phyloP scores from a whole-genome alignment of 2,797 vertebrate species.

The Chloroceryle inda region DNA sequence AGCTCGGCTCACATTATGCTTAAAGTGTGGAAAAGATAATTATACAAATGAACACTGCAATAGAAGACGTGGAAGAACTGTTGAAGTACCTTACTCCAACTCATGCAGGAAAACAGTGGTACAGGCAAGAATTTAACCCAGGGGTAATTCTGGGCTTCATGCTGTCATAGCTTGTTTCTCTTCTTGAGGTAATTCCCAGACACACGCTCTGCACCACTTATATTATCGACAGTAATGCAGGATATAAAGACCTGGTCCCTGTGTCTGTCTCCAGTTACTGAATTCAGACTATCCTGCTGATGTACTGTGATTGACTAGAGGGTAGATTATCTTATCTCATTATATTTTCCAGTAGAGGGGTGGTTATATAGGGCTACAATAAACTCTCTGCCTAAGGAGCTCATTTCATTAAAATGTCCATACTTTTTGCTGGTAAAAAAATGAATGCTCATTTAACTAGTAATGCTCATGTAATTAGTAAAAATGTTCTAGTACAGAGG shows the following conservation, averaged over 20 bases:
- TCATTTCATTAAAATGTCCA: background rate
- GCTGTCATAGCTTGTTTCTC: background rate
- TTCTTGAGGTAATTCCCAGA: background rate
- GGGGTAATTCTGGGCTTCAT: background rate
- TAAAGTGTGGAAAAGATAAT: background rate
- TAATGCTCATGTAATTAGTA: background rate
- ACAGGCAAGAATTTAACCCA: background rate
- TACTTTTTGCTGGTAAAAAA: background rate
- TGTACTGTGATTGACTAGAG: background rate
- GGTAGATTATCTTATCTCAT: background rate
- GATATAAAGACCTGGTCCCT: background rate
- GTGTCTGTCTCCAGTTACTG: background rate
- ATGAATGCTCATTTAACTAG: background rate
- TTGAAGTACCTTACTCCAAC: background rate
- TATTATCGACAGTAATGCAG: background rate
- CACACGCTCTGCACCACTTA: background rate
- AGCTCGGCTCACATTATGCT: background rate
- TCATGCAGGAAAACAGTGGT: background rate
- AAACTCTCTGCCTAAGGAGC: background rate
- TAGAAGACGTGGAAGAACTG: background rate
- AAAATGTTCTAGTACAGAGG: background rate
- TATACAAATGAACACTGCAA: background rate
- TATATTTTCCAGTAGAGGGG: background rate
- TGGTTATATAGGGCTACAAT: background rate
- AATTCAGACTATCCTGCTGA: background rate